Conservation (phyloP, 2,113 vertebrate species). For the Anoura caudifer region DNA sequence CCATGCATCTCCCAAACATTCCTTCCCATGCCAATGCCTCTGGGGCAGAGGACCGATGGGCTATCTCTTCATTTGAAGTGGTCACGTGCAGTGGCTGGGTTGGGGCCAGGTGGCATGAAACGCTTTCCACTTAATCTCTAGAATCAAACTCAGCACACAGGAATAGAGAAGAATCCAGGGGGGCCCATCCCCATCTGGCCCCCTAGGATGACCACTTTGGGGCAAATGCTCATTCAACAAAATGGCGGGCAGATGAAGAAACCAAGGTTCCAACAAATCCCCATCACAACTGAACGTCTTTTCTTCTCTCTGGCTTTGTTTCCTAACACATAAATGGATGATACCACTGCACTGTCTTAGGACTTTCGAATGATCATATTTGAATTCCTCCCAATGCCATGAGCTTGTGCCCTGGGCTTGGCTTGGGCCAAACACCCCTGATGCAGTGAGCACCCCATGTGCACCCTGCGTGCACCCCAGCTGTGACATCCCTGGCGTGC, state of each 20-base stretch:
- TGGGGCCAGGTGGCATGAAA: neutral
- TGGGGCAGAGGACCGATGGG: no score
- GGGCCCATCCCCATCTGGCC: neutral
- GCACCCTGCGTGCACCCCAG: no score
- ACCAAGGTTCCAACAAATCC: neutral
- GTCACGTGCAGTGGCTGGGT: neutral
- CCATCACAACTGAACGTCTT: neutral
- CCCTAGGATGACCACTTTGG: accelerated
- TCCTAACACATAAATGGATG: neutral
- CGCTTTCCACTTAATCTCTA: neutral
- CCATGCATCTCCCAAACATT: accelerated
- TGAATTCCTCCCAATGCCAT: neutral
- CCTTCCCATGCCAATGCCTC: neutral
- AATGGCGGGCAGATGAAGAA: neutral
- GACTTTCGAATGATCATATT: neutral
- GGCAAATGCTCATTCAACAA: no score
- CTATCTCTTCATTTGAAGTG: neutral
- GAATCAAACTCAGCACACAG: neutral
- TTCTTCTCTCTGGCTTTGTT: neutral
- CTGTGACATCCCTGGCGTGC: neutral
- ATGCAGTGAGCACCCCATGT: accelerated
- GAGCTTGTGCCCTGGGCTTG: neutral
- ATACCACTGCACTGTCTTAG: neutral
- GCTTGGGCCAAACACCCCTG: accelerated
- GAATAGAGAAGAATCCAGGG: neutral